Evolutionary conservation across 2,113 vertebrate genomes (phyloP).

Genomic region (Chrysochloris asiatica): DNA sequence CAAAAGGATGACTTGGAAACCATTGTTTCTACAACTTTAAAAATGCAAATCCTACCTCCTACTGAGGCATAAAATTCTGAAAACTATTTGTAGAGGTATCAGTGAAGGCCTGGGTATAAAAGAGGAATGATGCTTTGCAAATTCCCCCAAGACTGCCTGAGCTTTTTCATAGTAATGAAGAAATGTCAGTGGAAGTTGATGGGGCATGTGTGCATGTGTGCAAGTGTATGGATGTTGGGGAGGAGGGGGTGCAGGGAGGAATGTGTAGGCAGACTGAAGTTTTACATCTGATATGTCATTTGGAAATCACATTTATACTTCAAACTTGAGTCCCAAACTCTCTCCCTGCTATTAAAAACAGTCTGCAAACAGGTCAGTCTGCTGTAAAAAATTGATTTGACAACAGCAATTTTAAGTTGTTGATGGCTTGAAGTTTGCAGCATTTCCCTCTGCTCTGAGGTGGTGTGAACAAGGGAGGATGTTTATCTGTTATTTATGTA

Average conservation of each 20-base stretch:
- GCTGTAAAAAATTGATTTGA: conserved; percentile 84
- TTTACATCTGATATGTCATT: conserved; percentile 84
- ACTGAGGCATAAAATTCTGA: conserved; percentile 13
- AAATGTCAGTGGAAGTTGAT: conserved; percentile 84
- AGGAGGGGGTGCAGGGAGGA: background rate
- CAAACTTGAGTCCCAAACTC: conserved; percentile 73
- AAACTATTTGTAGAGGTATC: conserved; percentile 36
- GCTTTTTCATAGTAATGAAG: conserved; percentile 83
- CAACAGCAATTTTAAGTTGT: conserved; percentile 81
- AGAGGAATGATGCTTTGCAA: conserved; percentile 78
- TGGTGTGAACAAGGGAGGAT: conserved; percentile 69
- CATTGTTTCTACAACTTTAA: conserved; percentile 21
- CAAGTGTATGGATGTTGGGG: conserved; percentile 74
- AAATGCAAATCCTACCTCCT: conserved; percentile 43
- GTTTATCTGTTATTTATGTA: conserved; percentile 78
- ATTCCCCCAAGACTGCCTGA: conserved; percentile 75
- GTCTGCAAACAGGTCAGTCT: conserved; percentile 82
- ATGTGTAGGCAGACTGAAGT: conserved; percentile 74
- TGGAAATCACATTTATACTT: conserved; percentile 82
- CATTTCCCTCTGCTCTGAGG: conserved; percentile 75
- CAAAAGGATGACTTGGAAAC: conserved; percentile 40
- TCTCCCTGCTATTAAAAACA: conserved; percentile 79
- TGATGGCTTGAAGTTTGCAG: conserved; percentile 78
- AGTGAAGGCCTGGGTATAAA: conserved; percentile 71
- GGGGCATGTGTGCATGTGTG: conserved; percentile 70